phyloP scores from a whole-genome alignment of 2,113 vertebrate genomes.

The Nymphicus hollandicus region DNA sequence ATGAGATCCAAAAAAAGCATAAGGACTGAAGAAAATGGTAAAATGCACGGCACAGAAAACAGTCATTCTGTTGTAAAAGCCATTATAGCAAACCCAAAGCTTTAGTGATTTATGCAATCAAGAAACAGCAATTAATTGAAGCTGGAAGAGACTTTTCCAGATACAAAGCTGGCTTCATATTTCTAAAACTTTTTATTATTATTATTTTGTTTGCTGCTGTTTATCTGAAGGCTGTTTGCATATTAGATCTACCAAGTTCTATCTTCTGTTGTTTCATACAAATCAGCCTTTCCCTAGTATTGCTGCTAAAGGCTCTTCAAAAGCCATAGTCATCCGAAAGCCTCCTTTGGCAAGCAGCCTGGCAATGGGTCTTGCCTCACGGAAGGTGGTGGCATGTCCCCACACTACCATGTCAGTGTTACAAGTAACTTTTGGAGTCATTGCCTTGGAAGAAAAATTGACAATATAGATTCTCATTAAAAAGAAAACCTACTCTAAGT shows the following conservation, averaged over 20 bases:
- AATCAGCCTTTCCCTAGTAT: background rate
- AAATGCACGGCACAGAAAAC: constrained; percentile 45
- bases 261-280: background rate
- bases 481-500: background rate
- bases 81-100: background rate
- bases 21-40: constrained; percentile 39
- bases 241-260: background rate
- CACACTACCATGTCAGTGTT: rapidly evolving
- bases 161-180: background rate
- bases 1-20: background rate
- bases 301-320: background rate
- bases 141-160: background rate
- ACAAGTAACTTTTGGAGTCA: background rate
- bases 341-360: background rate
- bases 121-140: constrained; percentile 45
- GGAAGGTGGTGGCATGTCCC: background rate
- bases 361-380: rapidly evolving
- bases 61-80: constrained; percentile 22
- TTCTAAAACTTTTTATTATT: background rate
- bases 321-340: background rate
- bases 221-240: background rate
- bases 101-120: background rate
- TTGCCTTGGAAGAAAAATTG: rapidly evolving
- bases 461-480: background rate
- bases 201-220: background rate